phyloP scores from a whole-genome alignment of 2,888 invertebrate species.

The Exocentrus adspersus region DNA sequence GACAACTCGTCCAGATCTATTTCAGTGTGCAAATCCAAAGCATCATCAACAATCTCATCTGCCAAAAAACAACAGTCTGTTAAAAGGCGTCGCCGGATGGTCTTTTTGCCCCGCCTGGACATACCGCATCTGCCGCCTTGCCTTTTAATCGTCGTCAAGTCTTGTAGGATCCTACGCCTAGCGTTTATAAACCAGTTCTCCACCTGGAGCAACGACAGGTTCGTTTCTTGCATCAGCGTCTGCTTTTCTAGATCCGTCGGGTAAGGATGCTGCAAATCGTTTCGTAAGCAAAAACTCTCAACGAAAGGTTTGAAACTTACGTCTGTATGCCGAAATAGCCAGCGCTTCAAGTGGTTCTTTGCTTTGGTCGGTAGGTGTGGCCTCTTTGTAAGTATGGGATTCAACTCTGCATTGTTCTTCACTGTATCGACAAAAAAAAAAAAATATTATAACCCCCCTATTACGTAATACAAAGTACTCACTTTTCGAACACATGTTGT shows the following conservation, averaged over 20 bases:
- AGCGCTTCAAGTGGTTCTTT: constrained; percentile 53
- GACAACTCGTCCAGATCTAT: constrained; percentile 24
- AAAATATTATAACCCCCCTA: not conserved
- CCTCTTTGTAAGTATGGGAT: constrained; percentile 47
- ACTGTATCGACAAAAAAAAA: not conserved
- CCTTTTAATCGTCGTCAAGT: constrained; percentile 49
- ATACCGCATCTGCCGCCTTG: constrained; percentile 34
- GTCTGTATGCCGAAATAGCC: constrained; percentile 54
- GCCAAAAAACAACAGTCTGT: constrained; percentile 8
- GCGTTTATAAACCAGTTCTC: constrained; percentile 55
- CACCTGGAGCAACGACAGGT: constrained; percentile 51
- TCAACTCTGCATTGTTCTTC: constrained; percentile 19
- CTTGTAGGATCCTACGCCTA: constrained; percentile 50
- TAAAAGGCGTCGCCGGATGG: not conserved
- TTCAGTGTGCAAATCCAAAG: constrained; percentile 34
- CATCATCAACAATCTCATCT: constrained; percentile 33
- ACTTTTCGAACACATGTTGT: constrained; percentile 50
- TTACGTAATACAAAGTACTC: constrained; percentile 18
- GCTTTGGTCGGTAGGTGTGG: constrained; percentile 54
- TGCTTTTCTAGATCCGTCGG: constrained; percentile 54
- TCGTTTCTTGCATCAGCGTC: constrained; percentile 53
- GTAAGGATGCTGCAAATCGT: constrained; percentile 52
- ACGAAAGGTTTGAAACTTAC: too few relatives aligned
- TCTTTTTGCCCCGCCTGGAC: too few relatives aligned
- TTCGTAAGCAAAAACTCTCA: too few relatives aligned